Percentiles rank a stretch among this genome's conserved stretches.
Evolutionary conservation across 1,140 invertebrate genomes (phyloP).

Genomic region (Trichomalopsis sarcophagae): DNA sequence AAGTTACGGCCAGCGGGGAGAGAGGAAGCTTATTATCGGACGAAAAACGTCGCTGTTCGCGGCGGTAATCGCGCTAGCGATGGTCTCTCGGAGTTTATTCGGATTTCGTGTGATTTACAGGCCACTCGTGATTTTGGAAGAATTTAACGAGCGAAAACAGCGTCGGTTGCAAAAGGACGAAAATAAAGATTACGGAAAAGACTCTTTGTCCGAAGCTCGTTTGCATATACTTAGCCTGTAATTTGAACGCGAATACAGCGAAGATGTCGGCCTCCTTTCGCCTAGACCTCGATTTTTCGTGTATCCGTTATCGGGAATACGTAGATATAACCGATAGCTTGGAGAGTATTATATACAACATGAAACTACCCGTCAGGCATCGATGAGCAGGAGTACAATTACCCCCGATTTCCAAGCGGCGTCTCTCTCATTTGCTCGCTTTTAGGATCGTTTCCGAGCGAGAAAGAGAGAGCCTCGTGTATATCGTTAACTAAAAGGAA

Average conservation of each 20-base stretch:
- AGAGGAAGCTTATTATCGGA: not conserved
- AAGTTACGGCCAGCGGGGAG: not conserved
- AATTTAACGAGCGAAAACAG: conserved; percentile 10
- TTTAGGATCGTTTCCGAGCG: too few relatives aligned
- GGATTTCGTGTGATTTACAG: not conserved
- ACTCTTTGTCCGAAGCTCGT: not conserved
- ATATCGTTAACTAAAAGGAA: too few relatives aligned
- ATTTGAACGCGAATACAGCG: conserved; percentile 31
- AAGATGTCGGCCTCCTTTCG: conserved; percentile 18
- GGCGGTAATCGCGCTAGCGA: not conserved
- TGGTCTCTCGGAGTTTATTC: not conserved
- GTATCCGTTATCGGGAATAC: not conserved
- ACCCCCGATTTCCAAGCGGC: not conserved
- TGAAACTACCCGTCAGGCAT: not conserved
- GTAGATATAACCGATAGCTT: not conserved
- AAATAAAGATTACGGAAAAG: not conserved
- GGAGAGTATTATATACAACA: not conserved
- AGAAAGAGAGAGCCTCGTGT: too few relatives aligned
- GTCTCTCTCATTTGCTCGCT: not conserved
- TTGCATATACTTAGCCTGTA: conserved; percentile 22
- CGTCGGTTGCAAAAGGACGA: not conserved
- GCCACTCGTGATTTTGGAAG: too few relatives aligned
- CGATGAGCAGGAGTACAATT: not conserved
- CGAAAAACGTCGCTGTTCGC: not conserved
- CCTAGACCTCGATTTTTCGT: conserved; percentile 1